Evolutionary conservation across 2,797 vertebrate species (phyloP), one percentile per base, ranked within the genome.

Genomic region (Dendrocincla tyrannina): DNA sequence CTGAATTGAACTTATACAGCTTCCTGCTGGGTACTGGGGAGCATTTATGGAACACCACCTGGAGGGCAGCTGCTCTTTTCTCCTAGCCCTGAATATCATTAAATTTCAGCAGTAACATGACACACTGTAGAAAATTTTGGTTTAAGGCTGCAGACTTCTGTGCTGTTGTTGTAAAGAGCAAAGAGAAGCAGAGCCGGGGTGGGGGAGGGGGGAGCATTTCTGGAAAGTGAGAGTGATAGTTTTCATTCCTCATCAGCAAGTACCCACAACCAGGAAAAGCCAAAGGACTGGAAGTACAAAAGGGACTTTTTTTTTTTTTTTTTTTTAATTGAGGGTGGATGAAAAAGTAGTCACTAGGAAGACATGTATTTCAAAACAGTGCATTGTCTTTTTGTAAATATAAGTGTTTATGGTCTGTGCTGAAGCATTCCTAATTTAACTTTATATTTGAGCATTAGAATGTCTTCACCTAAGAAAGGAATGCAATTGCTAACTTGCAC

Each of bases 31-130:
- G 96, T 92, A 66, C 92, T 93, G 91, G 95, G 96, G 89, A 96
- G 85, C 85, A 62, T 96, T 97, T 97, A 95, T 95, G 95, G 95
- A 96, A 96, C 92, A 94, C 96, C 96, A 96, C 95, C 97, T 97
- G 96, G 94, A 96, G 93, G 89, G 96, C 96, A 97, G 96, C 95
- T 97, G 97, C 96, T 98, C 96, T 96, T 97, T 97, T 95, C 96
- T 96, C 69, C 66, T 73, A 77, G 90, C 68, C 90, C 95, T 97
- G 97, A 97, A 97, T 97, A 96, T 97, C 97, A 97, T 97, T 97
- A 97, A 91, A 93, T 89, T 90, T 94, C 90, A 72, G 85, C 93
- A 95, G 85, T 77, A 96, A 97, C 89, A 92, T 64, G 87, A 94
- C 91, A 95, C 32, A 66, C 87, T 94, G 87, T 64, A 85, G 88